phyloP scores from a whole-genome alignment of 2,888 invertebrate species.

The Leucoma salicis region DNA sequence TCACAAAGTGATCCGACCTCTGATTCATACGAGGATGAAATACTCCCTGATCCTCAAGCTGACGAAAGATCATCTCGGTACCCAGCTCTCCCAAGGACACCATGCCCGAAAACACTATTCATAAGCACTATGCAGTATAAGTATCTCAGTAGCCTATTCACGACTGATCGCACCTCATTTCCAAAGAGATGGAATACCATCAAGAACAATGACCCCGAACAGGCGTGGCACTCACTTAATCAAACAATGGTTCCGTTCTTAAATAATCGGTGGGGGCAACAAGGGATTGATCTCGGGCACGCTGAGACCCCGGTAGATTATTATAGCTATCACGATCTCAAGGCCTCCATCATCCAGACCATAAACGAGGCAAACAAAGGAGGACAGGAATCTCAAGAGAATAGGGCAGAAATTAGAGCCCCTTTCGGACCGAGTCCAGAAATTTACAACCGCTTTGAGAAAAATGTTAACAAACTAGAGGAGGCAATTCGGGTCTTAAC shows the following conservation, averaged over 20 bases:
- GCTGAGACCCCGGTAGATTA: not conserved
- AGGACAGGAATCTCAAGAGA: too few species aligned
- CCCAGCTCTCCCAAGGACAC: not conserved
- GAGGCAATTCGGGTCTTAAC: too few species aligned
- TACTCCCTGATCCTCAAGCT: too few species aligned
- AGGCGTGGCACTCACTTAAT: not conserved
- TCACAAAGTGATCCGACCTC: too few species aligned
- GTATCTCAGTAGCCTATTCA: not conserved
- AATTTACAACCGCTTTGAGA: too few species aligned
- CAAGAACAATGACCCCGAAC: not conserved
- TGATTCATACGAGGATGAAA: too few species aligned
- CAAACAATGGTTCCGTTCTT: not conserved
- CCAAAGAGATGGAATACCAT: not conserved
- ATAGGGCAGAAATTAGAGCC: too few species aligned
- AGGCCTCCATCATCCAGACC: not conserved
- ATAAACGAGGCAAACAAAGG: not conserved
- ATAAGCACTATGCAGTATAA: not conserved
- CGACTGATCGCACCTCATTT: not conserved
- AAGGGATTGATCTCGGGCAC: not conserved
- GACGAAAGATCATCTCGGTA: not conserved
- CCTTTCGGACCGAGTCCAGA: too few species aligned
- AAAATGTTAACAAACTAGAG: too few species aligned
- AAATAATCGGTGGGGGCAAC: not conserved
- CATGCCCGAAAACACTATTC: not conserved
- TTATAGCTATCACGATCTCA: not conserved